Base-by-base conservation (phyloP, 2,113 vertebrate genomes). In the Dinomys branickii region DNA sequence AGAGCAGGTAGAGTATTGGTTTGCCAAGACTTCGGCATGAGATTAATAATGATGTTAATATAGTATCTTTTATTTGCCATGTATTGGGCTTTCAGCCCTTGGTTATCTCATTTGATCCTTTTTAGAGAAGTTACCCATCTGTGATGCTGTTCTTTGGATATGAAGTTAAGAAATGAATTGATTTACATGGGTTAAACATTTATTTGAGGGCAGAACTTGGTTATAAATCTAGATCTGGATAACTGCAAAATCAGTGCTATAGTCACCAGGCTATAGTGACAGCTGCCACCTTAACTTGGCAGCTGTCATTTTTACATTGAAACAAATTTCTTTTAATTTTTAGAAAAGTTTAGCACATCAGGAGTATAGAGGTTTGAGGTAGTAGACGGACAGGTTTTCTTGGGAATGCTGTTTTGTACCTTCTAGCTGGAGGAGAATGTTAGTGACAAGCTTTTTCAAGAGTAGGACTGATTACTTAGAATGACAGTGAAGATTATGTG, bases 321-420 rank as follows among this genome's bases (percentile, higher is more conserved):
- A 95, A 83, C 61, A 81, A 50, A 88, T 90, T 94, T 11, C 52
- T 24, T 50, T 91, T 80, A 67, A 71, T 91, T 96, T 94, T 94
- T 86, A 56, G 41, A 61, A 47, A 80, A 59, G n/a, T 63, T 81
- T 85, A n/a, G 17, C 2, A 24, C 10, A 54, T 33, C 50, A 13
- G 50, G 81, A 50, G 12, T 77, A 20, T 38, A 56, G 47, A 38
- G 73, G 12, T 81, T 41, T 16, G 0, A 1, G 54, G 35, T 13
- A 58, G 77, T 75, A 78, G 52, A 58, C 52, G 17, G 73, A 28
- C 47, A 69, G 0, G 12, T 81, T 90, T 83, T 71, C 75, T 54
- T 67, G 75, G 69, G 47, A 69, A 75, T 87, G 47, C 54, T 38
- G 28, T 77, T 44, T 44, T 59, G 44, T 14, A 52, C 73, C 77